phyloP scores from a whole-genome alignment of 2,113 vertebrate species.

The Rhea americana region DNA sequence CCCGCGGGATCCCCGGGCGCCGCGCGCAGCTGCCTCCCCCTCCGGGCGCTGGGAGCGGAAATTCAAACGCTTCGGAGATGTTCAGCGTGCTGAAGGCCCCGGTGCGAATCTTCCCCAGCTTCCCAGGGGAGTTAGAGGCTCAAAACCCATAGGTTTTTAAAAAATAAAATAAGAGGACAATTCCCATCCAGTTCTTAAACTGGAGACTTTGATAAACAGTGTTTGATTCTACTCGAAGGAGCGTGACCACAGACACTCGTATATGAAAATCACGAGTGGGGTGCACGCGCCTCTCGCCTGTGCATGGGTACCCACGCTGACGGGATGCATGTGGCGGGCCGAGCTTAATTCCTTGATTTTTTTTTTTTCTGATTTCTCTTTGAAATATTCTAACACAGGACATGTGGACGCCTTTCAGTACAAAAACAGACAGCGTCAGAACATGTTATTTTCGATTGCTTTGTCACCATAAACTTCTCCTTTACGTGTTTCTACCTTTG shows the following conservation, averaged over 20 bases:
- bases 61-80: rapidly evolving
- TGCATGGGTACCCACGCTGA: rapidly evolving
- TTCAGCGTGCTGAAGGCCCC: rapidly evolving
- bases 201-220: not conserved
- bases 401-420: rapidly evolving
- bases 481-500: not conserved
- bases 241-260: rapidly evolving
- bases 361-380: not conserved
- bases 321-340: rapidly evolving
- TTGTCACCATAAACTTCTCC: not conserved
- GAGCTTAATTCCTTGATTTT: not conserved
- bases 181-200: rapidly evolving
- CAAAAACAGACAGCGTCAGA: rapidly evolving
- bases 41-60: rapidly evolving
- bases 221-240: not conserved
- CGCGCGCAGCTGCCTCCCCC: not conserved
- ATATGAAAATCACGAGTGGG: rapidly evolving
- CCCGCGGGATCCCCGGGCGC: not conserved
- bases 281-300: rapidly evolving
- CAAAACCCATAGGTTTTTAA: rapidly evolving
- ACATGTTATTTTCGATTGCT: not conserved
- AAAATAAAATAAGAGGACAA: no score
- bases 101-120: rapidly evolving
- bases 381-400: not conserved
- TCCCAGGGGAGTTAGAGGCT: rapidly evolving